These are phyloP conservation scores for Pipra filicauda DNA, from an alignment of 2,113 vertebrate genomes.

Conservation along the genomic window DNA sequence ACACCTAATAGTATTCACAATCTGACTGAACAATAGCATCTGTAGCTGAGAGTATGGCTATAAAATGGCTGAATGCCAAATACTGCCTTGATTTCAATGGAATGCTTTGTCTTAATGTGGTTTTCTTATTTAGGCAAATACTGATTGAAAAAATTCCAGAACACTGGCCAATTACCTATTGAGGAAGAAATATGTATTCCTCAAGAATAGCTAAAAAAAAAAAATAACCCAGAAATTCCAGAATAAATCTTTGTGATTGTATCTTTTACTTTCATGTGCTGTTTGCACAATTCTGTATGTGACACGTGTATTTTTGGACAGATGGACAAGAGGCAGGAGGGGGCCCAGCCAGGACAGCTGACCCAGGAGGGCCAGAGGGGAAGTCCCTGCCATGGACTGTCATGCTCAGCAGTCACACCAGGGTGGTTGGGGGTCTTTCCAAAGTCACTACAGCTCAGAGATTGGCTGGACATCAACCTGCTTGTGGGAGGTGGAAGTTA, in stretches of 20 bases:
- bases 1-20: not conserved
- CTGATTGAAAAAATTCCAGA: not conserved
- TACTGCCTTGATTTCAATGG: not conserved
- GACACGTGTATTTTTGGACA: not conserved
- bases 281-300: not conserved
- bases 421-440: not conserved
- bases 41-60: not conserved
- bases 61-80: not conserved
- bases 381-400: fast-evolving
- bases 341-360: not conserved
- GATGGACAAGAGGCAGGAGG: not conserved
- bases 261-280: not conserved
- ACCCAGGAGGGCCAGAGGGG: not conserved
- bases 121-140: not conserved
- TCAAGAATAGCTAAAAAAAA: not conserved
- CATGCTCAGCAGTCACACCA: not conserved
- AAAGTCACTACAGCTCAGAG: not conserved
- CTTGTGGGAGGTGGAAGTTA: not conserved
- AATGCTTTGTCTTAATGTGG: not conserved
- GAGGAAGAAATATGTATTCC: not conserved
- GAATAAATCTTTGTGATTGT: not conserved
- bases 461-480: not conserved
- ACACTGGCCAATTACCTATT: fast-evolving
- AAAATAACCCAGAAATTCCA: not conserved
- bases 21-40: not conserved